These are phyloP conservation scores for Ptilonorhynchus violaceus DNA, from an alignment of 2,113 vertebrate genomes.

Conservation along the genomic window DNA sequence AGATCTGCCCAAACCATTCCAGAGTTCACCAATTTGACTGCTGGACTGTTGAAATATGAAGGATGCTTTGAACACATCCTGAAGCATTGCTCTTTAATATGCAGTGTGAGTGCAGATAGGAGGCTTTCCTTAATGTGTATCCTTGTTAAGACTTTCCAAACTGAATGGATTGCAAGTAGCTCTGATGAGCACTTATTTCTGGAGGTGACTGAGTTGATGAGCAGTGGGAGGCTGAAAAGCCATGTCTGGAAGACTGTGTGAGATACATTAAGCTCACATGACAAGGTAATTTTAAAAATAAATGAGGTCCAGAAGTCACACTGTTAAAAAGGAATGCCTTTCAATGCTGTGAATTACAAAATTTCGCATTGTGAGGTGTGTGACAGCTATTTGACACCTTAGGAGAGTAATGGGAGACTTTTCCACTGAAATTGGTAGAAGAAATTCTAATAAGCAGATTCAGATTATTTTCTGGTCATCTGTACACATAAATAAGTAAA, in stretches of 20 bases:
- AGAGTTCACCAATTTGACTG: not conserved
- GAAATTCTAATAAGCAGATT: not conserved
- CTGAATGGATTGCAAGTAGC: not conserved
- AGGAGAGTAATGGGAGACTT: not conserved
- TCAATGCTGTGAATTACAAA: not conserved
- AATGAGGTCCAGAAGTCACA: not conserved
- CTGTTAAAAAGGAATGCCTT: not conserved
- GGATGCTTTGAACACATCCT: not conserved
- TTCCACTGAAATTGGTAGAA: not conserved
- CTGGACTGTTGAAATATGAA: not conserved
- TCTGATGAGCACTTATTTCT: not conserved
- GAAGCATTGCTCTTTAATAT: not conserved
- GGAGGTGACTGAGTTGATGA: not conserved
- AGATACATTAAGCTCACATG: not conserved
- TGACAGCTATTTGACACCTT: not conserved
- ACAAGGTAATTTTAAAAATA: not conserved
- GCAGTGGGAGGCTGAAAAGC: not conserved
- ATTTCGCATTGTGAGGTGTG: not conserved
- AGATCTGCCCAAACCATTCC: not conserved
- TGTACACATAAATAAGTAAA: not conserved
- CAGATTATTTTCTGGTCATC: not conserved
- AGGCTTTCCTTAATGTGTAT: not conserved
- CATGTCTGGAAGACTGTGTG: not conserved
- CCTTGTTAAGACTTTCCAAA: not conserved
- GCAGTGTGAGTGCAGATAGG: not conserved